Percentiles rank a stretch among this genome's conserved stretches.
phyloP scores from a whole-genome alignment of 30 jellyfish, hydroid and myxozoan genomes.

The Aurelia coerulea region DNA sequence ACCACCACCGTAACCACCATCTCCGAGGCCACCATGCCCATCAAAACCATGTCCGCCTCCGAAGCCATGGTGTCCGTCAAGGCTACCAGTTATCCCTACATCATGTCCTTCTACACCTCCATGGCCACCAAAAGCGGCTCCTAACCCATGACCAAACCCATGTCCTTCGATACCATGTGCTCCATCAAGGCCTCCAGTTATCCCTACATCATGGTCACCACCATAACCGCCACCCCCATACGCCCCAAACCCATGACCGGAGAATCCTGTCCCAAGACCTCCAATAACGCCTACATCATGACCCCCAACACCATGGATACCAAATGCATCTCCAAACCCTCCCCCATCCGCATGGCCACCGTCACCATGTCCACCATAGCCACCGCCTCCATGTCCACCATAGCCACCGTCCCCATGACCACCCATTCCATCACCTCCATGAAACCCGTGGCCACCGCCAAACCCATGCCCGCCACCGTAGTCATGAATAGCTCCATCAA shows the following conservation, averaged over 20 bases:
- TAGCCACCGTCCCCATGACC: constrained; percentile 32
- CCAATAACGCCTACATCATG: constrained; percentile 28
- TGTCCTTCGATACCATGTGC: constrained; percentile 23
- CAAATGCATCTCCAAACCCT: constrained; percentile 6
- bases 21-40: constrained; percentile 37
- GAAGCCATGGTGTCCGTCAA: background rate
- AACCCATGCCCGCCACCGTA: constrained; percentile 17
- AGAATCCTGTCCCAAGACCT: background rate
- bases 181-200: constrained; percentile 15
- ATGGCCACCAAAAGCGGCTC: constrained; percentile 9
- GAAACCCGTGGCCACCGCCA: background rate
- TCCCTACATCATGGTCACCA: constrained; percentile 12
- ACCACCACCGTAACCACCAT: constrained; percentile 1
- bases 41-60: constrained; percentile 54
- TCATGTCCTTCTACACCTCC: background rate
- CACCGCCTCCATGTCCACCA: constrained; percentile 35
- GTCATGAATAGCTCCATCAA: constrained; percentile 46
- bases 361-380: background rate
- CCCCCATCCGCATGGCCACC: constrained; percentile 4
- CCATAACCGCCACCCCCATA: constrained; percentile 4
- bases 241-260: background rate
- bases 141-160: constrained; percentile 43
- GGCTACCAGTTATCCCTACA: background rate
- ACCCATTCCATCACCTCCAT: constrained; percentile 46
- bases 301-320: background rate